Evolutionary conservation across 2,797 vertebrate species (phyloP).

Genomic region (Podarcis lilfordi): DNA sequence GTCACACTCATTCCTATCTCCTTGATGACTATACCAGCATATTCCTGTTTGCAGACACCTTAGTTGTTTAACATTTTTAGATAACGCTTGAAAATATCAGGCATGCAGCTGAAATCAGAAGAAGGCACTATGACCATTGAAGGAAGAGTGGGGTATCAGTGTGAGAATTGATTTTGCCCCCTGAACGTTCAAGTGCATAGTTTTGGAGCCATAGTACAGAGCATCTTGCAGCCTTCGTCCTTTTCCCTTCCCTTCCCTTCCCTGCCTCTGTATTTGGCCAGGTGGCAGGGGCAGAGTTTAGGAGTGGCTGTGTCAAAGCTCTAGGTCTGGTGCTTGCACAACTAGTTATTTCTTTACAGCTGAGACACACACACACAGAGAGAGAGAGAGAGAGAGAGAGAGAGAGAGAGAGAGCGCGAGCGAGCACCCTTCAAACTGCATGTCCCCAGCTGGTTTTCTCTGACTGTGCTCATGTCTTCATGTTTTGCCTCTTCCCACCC

Average conservation of each 20-base stretch:
- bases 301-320: slow-evolving; percentile 16
- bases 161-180: not conserved
- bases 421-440: slow-evolving; percentile 42
- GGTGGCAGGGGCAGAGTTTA: not conserved
- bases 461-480: not conserved
- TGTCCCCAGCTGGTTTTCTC: slow-evolving; percentile 36
- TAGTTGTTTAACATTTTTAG: no score
- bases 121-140: not conserved
- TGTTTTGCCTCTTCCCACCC: slow-evolving; percentile 15
- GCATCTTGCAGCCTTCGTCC: not conserved
- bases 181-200: not conserved
- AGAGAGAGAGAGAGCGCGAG: slow-evolving; percentile 1
- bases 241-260: no score
- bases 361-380: not conserved
- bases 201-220: not conserved
- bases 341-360: slow-evolving; percentile 26
- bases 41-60: no score
- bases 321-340: slow-evolving; percentile 18
- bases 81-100: no score
- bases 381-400: slow-evolving; percentile 8
- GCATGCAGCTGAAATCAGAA: not conserved
- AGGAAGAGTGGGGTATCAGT: not conserved
- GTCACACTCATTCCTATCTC: no score
- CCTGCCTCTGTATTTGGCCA: not conserved
- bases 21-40: no score